Evolutionary conservation across 2,113 vertebrate genomes (phyloP), one percentile per base, ranked within the genome.

Genomic region (Thunnus thynnus): DNA sequence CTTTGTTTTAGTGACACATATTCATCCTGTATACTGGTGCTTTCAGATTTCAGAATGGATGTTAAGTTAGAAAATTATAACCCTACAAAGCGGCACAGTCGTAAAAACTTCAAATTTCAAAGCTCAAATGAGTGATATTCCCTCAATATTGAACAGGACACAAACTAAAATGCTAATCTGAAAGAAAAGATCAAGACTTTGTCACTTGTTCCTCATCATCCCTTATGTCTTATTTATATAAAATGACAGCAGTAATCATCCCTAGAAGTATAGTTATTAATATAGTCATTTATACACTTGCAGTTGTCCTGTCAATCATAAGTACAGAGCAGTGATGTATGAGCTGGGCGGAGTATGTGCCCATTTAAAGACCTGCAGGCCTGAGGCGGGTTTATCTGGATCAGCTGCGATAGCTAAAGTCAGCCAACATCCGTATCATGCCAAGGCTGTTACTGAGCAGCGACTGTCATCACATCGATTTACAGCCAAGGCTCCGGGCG

Each of bases 371-470:
- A 62, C 54, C 55, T 56, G 68, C 55, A 67, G 61, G 44, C 50
- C 18, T 0, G 44, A 76, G 22, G 65, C 61, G 62, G 65, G 2
- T 65, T 32, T 60, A 44, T 55, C 27, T 78, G 58, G 57, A 75
- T 76, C 77, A 72, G 72, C 60, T 55, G 60, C 22, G 46, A 17
- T 13, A 70, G 50, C 48, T 55, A 48, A 55, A 48, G 25, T 46
- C 10, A 18, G 56, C 80, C 72, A 80, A 77, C 55, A 62, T 13
- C 17, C 44, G 36, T 20, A 55, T 30, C 0, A 17, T 30, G 60
- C 76, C 80, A 80, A 51, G 56, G 55, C 36, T 76, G 55, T 72
- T 55, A 63, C 60, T 16, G 57, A 51, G 57, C 67, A 65, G 22
- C 54, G 63, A 63, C 41, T 72, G 56, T 69, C 46, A 75, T 60